Evolutionary conservation across 2,113 vertebrate species (phyloP).

Genomic region (Toxotes chatareus): DNA sequence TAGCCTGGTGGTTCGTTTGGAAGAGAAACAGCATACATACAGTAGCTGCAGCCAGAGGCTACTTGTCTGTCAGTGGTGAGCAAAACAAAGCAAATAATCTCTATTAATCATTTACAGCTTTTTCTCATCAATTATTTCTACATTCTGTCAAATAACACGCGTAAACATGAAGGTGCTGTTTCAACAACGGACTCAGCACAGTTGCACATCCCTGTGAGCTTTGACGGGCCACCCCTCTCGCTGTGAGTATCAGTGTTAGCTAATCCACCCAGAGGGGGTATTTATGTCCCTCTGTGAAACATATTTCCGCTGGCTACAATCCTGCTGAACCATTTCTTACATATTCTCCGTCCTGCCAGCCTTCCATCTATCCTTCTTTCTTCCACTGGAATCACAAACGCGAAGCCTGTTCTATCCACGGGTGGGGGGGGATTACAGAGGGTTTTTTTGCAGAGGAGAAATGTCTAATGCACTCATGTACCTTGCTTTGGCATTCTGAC

Average conservation of each 20-base stretch:
- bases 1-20: constrained; percentile 61
- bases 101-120: constrained; percentile 61
- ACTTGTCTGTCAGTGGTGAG: constrained; percentile 57
- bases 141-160: constrained; percentile 24
- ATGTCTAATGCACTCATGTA: constrained; percentile 47
- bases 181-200: constrained; percentile 9
- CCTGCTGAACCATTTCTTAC: constrained; percentile 38
- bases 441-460: constrained; percentile 29
- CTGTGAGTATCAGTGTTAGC: constrained; percentile 14
- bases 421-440: constrained; percentile 45
- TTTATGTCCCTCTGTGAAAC: constrained; percentile 47
- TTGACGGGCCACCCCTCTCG: constrained; percentile 12
- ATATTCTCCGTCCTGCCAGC: constrained; percentile 38
- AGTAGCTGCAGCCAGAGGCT: constrained; percentile 44
- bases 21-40: constrained; percentile 37
- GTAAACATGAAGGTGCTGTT: constrained; percentile 22
- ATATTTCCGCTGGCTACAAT: constrained; percentile 46
- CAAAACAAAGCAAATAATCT: constrained; percentile 64
- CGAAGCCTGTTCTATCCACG: constrained; percentile 42
- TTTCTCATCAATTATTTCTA: constrained; percentile 49
- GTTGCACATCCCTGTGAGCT: background rate
- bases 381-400: constrained; percentile 31
- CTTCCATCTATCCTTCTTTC: constrained; percentile 35
- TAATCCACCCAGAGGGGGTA: constrained; percentile 48
- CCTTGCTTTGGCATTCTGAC: constrained; percentile 35